Evolutionary conservation across 2,797 vertebrate species (phyloP).

Genomic region (Pteronotus mesoamericanus): DNA sequence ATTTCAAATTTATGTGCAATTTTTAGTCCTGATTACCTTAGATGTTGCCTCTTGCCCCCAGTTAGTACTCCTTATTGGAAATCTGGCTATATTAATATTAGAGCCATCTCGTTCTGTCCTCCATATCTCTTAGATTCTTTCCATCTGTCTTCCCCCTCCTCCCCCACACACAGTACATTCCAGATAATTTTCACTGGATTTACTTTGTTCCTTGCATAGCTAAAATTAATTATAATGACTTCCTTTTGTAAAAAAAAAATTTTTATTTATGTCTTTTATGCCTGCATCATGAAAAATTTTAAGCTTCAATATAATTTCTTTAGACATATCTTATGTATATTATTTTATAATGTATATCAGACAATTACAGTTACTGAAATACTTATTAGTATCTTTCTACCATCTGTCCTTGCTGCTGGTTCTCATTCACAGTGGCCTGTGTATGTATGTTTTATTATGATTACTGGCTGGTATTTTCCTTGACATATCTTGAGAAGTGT

Average conservation of each 20-base stretch:
- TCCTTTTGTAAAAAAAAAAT: background rate
- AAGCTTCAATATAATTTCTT: background rate
- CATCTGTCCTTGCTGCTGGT: background rate
- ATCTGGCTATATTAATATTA: background rate
- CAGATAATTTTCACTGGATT: background rate
- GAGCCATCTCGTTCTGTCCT: background rate
- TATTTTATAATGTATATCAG: background rate
- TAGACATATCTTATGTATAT: background rate
- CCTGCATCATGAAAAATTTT: background rate
- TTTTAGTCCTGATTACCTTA: background rate
- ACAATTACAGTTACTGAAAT: background rate
- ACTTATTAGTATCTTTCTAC: background rate
- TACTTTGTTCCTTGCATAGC: background rate
- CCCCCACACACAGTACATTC: background rate
- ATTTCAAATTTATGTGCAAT: background rate
- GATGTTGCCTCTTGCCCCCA: background rate
- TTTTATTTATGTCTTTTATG: background rate
- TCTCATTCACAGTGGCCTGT: background rate
- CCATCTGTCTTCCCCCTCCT: background rate
- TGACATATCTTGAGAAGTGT: background rate
- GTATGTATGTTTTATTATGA: background rate
- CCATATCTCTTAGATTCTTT: background rate
- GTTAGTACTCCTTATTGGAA: background rate
- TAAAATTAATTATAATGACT: background rate
- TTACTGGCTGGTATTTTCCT: background rate